A percentile compares a stretch with the other conserved stretches of the same genome.
Conservation (phyloP, 2,888 invertebrate genomes). For the Hylaea fasciaria region DNA sequence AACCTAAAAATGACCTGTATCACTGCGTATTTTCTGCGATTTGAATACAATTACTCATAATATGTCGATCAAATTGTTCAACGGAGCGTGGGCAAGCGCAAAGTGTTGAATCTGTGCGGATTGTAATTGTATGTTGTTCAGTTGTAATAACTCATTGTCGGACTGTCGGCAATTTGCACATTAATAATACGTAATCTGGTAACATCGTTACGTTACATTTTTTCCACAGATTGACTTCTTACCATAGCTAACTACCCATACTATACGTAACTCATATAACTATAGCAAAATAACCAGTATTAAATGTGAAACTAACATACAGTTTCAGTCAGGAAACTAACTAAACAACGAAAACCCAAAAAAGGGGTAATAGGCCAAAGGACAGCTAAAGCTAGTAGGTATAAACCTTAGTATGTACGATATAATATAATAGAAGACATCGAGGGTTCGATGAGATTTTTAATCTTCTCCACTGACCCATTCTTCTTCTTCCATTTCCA, state of each 20-base stretch:
- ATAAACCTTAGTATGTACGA: too few species aligned
- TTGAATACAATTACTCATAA: constrained; percentile 39
- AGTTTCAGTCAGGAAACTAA: too few species aligned
- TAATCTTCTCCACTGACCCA: background rate
- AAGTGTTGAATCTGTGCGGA: constrained; percentile 50
- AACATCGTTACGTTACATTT: background rate
- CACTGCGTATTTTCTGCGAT: constrained; percentile 6
- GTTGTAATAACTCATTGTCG: constrained; percentile 50
- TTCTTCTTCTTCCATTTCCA: background rate
- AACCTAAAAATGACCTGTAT: too few species aligned
- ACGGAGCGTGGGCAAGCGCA: constrained; percentile 54
- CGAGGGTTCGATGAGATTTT: too few species aligned
- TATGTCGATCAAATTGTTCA: constrained; percentile 57
- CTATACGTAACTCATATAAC: too few species aligned
- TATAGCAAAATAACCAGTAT: too few species aligned
- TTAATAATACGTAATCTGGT: constrained; percentile 9
- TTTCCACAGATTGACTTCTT: background rate
- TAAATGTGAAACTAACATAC: too few species aligned
- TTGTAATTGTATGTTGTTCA: constrained; percentile 55
- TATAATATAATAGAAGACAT: too few species aligned
- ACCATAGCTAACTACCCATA: too few species aligned
- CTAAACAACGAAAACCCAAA: too few species aligned
- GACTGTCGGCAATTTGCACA: constrained; percentile 39
- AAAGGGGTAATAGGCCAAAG: too few species aligned
- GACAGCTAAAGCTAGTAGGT: too few species aligned